These are phyloP conservation scores for Rhinogobio ventralis DNA, from an alignment of 2,797 vertebrate genomes.

Conservation along the genomic window DNA sequence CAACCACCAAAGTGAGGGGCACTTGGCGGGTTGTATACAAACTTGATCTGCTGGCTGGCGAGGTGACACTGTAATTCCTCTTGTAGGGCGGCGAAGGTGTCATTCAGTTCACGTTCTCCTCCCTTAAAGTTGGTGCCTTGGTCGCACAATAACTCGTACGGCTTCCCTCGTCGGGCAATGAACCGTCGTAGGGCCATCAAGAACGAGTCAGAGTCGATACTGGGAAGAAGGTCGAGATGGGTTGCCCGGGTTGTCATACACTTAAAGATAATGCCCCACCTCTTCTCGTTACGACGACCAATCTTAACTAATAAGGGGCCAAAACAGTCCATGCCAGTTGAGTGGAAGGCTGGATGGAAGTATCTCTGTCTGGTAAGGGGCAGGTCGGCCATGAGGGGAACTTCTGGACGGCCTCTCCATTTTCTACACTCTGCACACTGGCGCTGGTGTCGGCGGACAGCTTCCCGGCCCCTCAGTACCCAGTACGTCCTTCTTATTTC, in stretches of 20 bases:
- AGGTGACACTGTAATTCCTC: too few relatives aligned
- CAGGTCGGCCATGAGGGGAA: background rate
- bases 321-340: background rate
- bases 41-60: too few relatives aligned
- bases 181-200: too few relatives aligned
- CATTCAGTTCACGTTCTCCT: too few relatives aligned
- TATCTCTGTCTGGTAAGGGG: conserved; percentile 1
- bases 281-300: background rate
- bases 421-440: background rate
- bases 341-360: background rate
- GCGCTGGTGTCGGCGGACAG: background rate
- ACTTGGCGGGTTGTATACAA: too few relatives aligned
- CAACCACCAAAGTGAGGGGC: too few relatives aligned
- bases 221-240: background rate
- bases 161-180: too few relatives aligned
- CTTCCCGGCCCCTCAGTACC: background rate
- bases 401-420: conserved; percentile 1
- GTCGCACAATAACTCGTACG: too few relatives aligned
- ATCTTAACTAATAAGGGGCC: background rate
- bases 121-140: too few relatives aligned
- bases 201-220: too few relatives aligned
- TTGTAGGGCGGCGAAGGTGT: too few relatives aligned
- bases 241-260: background rate
- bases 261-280: background rate
- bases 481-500: conserved; percentile 28